A percentile compares a stretch with the other conserved stretches of the same genome.
Conservation (phyloP, 2,797 vertebrate genomes). For the Thalassophryne amazonica region DNA sequence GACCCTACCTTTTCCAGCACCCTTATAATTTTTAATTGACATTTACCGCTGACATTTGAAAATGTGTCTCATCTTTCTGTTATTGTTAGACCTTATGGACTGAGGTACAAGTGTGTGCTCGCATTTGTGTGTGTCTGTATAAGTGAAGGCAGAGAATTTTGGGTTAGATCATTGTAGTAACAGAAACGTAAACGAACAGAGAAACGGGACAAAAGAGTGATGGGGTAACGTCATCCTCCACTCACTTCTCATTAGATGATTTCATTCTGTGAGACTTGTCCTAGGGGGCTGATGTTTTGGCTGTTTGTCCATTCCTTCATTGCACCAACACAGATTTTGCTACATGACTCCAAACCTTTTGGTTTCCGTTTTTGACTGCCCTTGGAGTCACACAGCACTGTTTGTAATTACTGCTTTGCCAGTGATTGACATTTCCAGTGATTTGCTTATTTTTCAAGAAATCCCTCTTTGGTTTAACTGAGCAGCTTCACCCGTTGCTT, state of each 20-base stretch:
- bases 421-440: constrained; percentile 73
- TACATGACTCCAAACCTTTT: constrained; percentile 47
- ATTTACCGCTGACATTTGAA: constrained; percentile 88
- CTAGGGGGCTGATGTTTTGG: constrained; percentile 48
- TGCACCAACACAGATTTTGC: constrained; percentile 53
- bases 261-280: constrained; percentile 39
- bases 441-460: constrained; percentile 79
- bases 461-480: constrained; percentile 64
- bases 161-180: constrained; percentile 28
- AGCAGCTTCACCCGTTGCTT: constrained; percentile 58
- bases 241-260: constrained; percentile 63
- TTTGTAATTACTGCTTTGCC: constrained; percentile 67
- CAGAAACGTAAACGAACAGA: constrained; percentile 27
- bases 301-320: constrained; percentile 56
- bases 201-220: constrained; percentile 43
- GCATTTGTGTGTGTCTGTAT: background rate
- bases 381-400: constrained; percentile 51
- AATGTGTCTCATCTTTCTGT: constrained; percentile 70
- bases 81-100: constrained; percentile 64
- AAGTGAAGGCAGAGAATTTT: constrained; percentile 13
- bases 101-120: constrained; percentile 40
- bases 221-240: constrained; percentile 66
- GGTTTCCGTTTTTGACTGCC: constrained; percentile 52
- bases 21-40: constrained; percentile 90
- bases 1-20: constrained; percentile 81